These are phyloP conservation scores for Ellobius talpinus DNA, from an alignment of 2,113 vertebrate species.

Conservation along the genomic window DNA sequence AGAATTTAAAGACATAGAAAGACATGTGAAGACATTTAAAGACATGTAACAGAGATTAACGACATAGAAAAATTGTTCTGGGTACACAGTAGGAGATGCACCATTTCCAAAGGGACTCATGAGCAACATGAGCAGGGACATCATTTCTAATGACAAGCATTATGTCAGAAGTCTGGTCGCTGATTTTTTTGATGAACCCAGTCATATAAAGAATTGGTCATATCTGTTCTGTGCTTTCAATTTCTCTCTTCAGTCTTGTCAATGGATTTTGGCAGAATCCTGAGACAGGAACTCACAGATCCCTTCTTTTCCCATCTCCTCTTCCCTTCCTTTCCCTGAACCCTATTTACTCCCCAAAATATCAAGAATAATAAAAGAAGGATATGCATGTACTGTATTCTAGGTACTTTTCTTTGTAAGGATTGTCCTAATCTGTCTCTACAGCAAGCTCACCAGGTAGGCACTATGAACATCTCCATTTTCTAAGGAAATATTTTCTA, in stretches of 20 bases:
- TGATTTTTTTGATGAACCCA: neutral
- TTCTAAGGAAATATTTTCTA: conserved; percentile 7
- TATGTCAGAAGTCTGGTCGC: neutral
- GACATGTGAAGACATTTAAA: neutral
- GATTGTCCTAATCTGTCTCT: neutral
- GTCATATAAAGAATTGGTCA: neutral
- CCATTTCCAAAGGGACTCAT: neutral
- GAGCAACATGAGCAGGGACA: neutral
- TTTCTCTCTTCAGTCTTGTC: neutral
- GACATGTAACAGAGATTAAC: conserved; percentile 13
- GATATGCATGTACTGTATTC: neutral
- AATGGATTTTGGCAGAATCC: neutral
- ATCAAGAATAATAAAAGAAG: neutral
- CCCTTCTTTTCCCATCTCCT: fast-evolving
- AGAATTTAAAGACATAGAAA: neutral
- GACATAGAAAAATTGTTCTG: neutral
- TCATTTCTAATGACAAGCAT: neutral
- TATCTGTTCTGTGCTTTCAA: neutral
- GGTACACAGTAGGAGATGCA: neutral
- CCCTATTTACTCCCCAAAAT: neutral
- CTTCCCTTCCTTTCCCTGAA: too few species aligned
- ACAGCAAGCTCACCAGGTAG: neutral
- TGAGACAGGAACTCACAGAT: neutral
- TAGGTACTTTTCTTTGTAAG: neutral
- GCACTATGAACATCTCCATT: conserved; percentile 1